Percentiles rank a stretch among this genome's conserved stretches.
These are phyloP conservation scores for Channa argus DNA, from an alignment of 2,113 vertebrate genomes.

Conservation along the genomic window DNA sequence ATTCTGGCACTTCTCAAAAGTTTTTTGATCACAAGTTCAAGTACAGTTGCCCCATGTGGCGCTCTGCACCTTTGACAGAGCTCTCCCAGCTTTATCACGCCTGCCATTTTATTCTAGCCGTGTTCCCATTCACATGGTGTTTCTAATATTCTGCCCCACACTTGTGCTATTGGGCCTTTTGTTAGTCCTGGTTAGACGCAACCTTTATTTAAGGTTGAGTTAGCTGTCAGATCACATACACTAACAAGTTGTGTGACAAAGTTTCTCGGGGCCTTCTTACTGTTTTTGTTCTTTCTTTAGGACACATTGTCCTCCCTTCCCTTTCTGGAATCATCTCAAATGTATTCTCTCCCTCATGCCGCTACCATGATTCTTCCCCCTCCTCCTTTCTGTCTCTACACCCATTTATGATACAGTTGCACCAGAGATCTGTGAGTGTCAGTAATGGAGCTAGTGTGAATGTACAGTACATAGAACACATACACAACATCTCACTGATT, in stretches of 20 bases:
- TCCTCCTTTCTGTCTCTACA: not conserved
- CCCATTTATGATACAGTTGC: not conserved
- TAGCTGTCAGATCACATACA: constrained; percentile 51
- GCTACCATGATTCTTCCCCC: no score
- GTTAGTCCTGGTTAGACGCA: constrained; percentile 12
- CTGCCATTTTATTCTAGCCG: not conserved
- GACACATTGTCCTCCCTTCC: constrained; percentile 9
- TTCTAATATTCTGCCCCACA: not conserved
- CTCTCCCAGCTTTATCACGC: not conserved
- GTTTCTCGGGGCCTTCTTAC: not conserved
- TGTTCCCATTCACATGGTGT: not conserved
- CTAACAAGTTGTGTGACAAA: constrained; percentile 26
- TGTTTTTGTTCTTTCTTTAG: constrained; percentile 16
- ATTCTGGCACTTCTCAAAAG: no score
- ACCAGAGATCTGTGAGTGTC: not conserved
- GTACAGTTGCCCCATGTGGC: not conserved
- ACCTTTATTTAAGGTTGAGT: constrained; percentile 26
- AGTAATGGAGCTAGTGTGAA: not conserved
- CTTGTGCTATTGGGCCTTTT: constrained; percentile 7
- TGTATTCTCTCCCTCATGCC: not conserved
- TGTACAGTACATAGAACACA: not conserved
- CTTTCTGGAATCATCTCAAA: not conserved
- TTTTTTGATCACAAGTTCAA: no score
- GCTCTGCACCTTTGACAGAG: no score
- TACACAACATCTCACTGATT: not conserved